Base-by-base conservation (phyloP, 2,888 invertebrate genomes). In the Bellardia pandia region DNA sequence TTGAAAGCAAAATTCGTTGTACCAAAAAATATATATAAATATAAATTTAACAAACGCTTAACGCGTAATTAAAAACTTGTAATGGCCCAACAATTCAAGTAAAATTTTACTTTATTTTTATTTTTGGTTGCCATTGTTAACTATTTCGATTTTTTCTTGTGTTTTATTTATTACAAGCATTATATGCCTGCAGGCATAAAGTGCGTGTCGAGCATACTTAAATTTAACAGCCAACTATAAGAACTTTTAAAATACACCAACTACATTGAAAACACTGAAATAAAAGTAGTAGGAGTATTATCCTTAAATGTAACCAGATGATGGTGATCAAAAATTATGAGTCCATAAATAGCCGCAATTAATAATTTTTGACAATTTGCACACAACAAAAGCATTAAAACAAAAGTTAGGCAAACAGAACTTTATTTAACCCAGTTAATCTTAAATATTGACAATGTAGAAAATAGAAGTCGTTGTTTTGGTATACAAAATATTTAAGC, bases 291-390 rank as follows among this genome's bases (percentile, higher is more conserved):
- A 45, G 33, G 64, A 56, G 78, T 30, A 48, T 23, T 37, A 48
- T 68, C 53, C n/a, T 58, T 68, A 68, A 86, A 81, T 69, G 71
- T 68, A 76, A 71, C 84, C 77, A 88, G 78, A 88, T 77, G 86
- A 88, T 74, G 68, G 74, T 66, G 75, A 85, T 82, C 68, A 79
- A 85, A 82, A 86, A 68, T 88, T 82, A 86, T 89, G 88, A 85
- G 56, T 75, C 69, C 83, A 90, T 85, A 83, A 84, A 89, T 86
- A 82, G 86, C 58, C 56, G 45, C 85, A 86, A 88, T 92, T 92
- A 92, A 92, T 92, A 92, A 91, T 91, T 91, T 80, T 90, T 90
- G 92, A 91, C 90, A 90, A 91, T 92, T 91, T 90, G 89, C 91
- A 91, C 90, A 90, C 48, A 64, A 90, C 90, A 91, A 76, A 66